Conservation (phyloP, 2,113 vertebrate species). For the Megaceryle maxima region DNA sequence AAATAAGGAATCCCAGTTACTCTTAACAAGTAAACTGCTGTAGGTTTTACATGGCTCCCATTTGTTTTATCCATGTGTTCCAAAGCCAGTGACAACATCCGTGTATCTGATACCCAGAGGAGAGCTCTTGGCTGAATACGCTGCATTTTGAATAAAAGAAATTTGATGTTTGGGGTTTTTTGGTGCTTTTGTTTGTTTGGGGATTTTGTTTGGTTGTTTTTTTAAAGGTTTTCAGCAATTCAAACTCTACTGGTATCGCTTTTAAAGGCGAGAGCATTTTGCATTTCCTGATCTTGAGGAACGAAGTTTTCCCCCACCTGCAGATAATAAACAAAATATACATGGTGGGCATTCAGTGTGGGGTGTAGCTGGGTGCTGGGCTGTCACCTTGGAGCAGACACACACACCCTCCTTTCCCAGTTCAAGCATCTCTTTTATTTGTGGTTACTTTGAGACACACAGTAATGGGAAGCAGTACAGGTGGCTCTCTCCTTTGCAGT, state of each 20-base stretch:
- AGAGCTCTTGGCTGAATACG: background rate
- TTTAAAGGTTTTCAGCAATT: background rate
- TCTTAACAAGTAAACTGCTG: background rate
- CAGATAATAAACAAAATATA: background rate
- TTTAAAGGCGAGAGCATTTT: background rate
- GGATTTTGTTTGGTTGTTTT: too few species aligned
- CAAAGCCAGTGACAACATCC: background rate
- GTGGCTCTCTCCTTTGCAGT: background rate
- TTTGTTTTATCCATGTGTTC: background rate
- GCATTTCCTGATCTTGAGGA: background rate
- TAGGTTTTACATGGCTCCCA: background rate
- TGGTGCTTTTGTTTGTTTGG: too few species aligned
- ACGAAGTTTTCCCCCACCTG: background rate
- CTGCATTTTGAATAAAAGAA: background rate
- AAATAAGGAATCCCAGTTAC: background rate
- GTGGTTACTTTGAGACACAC: background rate
- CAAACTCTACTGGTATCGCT: background rate
- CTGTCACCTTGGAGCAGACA: background rate
- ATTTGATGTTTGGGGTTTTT: too few species aligned
- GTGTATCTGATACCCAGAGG: background rate
- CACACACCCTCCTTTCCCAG: background rate
- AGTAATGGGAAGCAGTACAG: background rate
- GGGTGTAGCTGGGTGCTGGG: background rate
- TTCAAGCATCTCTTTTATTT: background rate
- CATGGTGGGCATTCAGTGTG: fast-evolving